Base-by-base conservation (phyloP, 2,888 invertebrate genomes). In the Abscondita cerata region DNA sequence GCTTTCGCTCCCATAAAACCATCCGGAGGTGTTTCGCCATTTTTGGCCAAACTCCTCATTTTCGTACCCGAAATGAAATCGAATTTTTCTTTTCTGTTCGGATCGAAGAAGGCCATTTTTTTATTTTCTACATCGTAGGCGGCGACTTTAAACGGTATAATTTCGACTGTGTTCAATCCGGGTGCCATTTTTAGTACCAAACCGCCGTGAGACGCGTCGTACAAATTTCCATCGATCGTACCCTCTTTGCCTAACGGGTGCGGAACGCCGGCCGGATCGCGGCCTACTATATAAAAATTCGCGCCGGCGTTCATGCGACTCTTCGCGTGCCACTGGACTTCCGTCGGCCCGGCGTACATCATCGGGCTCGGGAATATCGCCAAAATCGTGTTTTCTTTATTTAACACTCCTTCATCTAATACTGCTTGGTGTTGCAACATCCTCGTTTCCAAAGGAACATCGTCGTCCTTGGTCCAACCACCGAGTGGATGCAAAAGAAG, bases 281-380 rank as follows among this genome's bases (percentile, higher is more conserved):
- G 87, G 0, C 99, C 96, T 51, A 99, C 99, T 64, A 99, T 99
- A 82, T 98, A 99, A 82, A 96, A 98, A 81, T 96, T 94, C 1
- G 98, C 97, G 0, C 99, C 99, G 3, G 98, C 95, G 73, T 94
- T 92, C 93, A 98, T 94, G 69, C 95, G 85, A 1, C 95, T 91
- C 76, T 95, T 95, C 1, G 95, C 94, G 79, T 96, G 95, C 95
- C 95, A 96, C 79, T 95, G 95, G 2, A 96, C 96, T 86, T 99
- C 98, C 12, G 97, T 96, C 12, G 98, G 98, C 0, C 99, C 99
- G 1, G 98, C 99, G 78, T 99, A 99, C 91, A 97, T 92, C 99
- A 99, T 99, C 1, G 99, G 99, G 53, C 98, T 97, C 0, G 99
- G 99, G 82, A 99, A 99, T 75, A 99, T 98, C 0, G 98, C 97